Evolutionary conservation across 2,888 invertebrate species (phyloP), one percentile per base, ranked within the genome.

Genomic region (Crioceris asparagi): DNA sequence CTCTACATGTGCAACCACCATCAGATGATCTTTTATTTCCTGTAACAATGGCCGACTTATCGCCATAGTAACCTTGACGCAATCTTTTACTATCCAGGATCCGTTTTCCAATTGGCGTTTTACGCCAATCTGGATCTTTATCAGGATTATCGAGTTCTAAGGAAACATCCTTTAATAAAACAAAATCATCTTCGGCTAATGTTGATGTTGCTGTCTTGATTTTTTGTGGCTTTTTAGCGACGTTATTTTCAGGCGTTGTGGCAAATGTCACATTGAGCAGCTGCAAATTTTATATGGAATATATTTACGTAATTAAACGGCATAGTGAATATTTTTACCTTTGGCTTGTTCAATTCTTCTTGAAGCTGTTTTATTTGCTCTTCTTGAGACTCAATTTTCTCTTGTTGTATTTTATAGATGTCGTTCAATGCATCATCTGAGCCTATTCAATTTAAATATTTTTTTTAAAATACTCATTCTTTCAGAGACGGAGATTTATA

Each of bases 61-160:
- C 26, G 11, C 29, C 31, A 7, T 17, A 32, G 27, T 17, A 36
- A 21, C 31, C 35, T 39, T 8, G 21, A 46, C 40, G 26, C 32
- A 33, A 29, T 39, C 29, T 15, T 10, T 44, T 51, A 36, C 49
- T 52, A 10, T 48, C 43, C 8, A 54, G 10, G 2, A 57, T 33
- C 26, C 56, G 40, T 37, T 69, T 75, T 36, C 69, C 74, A 1
- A 80, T 56, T 0, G 82, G 83, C 2, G 82, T 81, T 25, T 71
- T 71, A 21, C 62, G 63, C 82, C 82, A 83, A 51, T 83, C 82
- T 0, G 82, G 82, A 56, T 83, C 82, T 3, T 62, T 62, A 18
- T 58, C 52, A 1, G 50, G 33, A 46, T 71, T 66, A 46, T 70
- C 67, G 6, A 65, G 54, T 11, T 11, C 4, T 4, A 12, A 12